Percentiles rank a stretch among this genome's conserved stretches.
Evolutionary conservation across 2,888 invertebrate genomes (phyloP).

Genomic region (Drosophila limbata): DNA sequence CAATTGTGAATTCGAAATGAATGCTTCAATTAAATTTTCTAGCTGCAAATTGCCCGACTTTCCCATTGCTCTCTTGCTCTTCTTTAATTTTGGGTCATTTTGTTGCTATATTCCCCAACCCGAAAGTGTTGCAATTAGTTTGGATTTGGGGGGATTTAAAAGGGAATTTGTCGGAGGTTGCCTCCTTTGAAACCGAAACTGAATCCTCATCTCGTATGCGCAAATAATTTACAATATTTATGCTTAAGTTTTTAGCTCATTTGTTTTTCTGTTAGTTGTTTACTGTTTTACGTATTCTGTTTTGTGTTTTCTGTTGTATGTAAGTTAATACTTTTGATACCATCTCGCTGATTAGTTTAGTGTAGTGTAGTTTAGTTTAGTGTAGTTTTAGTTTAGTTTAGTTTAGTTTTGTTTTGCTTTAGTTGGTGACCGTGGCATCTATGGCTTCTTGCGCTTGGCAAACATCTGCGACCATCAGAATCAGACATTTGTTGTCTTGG

Average conservation of each 20-base stretch:
- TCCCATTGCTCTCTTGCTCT: neutral
- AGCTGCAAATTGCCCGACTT: neutral
- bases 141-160: neutral
- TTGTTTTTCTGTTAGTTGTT: neutral
- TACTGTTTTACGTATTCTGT: neutral
- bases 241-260: neutral
- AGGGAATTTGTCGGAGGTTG: conserved; percentile 14
- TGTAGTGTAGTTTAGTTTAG: neutral
- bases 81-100: neutral
- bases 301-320: neutral
- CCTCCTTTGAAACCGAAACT: conserved; percentile 69
- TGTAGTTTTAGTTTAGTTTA: neutral
- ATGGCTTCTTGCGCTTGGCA: conserved; percentile 67
- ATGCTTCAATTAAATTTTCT: neutral
- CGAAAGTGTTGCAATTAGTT: neutral
- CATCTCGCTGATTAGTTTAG: neutral
- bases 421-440: neutral
- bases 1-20: conserved; percentile 3
- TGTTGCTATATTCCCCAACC: neutral
- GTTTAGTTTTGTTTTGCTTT: neutral
- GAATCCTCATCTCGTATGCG: conserved; percentile 44
- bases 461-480: conserved; percentile 74
- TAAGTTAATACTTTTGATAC: conserved; percentile 15
- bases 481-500: conserved; percentile 69
- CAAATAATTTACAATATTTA: conserved; percentile 26